phyloP scores from a whole-genome alignment of 2,113 vertebrate genomes.

The Pseudopipra pipra region DNA sequence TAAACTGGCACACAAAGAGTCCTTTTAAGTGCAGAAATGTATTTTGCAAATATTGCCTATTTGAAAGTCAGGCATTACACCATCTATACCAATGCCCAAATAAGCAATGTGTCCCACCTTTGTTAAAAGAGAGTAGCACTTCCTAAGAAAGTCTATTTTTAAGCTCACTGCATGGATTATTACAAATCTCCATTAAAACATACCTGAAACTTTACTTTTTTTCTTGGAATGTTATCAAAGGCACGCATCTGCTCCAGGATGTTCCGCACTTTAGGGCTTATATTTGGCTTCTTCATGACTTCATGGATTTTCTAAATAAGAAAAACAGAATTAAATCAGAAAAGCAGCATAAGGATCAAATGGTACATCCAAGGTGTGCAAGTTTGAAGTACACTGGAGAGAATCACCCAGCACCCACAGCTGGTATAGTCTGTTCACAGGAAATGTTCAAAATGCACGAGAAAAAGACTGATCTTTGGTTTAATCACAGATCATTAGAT shows the following conservation, averaged over 20 bases:
- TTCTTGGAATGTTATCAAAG: constrained; percentile 93
- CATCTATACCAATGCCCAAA: background rate
- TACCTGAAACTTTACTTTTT: constrained; percentile 95
- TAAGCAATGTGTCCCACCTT: background rate
- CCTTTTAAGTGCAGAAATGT: background rate
- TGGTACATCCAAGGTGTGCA: background rate
- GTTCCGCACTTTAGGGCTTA: constrained; percentile 80
- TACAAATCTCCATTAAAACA: background rate
- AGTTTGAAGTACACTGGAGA: background rate
- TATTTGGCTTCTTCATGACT: constrained; percentile 82
- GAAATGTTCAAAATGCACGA: background rate
- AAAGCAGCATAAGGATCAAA: background rate
- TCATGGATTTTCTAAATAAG: constrained; percentile 85
- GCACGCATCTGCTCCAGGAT: constrained; percentile 84
- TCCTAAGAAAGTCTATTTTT: background rate
- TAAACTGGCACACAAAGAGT: background rate
- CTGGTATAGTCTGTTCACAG: background rate
- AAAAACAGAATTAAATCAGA: background rate
- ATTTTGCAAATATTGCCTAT: background rate
- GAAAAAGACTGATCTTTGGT: background rate
- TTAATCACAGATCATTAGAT: background rate
- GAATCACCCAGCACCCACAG: background rate
- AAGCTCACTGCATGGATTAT: background rate
- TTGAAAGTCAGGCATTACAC: background rate
- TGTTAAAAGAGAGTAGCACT: background rate